Conservation (phyloP, 2,888 invertebrate genomes). For the Mesorhabditis belari region DNA sequence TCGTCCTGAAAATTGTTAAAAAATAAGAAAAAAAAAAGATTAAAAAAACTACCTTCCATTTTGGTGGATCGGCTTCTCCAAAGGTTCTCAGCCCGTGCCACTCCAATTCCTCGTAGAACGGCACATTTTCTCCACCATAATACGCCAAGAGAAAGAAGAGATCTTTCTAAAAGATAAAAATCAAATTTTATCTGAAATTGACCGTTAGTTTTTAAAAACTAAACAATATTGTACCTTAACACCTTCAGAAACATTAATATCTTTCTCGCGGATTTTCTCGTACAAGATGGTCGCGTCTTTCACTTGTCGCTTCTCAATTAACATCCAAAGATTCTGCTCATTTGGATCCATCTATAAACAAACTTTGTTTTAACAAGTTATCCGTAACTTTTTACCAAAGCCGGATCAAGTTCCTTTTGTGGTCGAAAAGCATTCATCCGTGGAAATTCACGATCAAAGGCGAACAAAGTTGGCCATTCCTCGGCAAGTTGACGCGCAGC, state of each 20-base stretch:
- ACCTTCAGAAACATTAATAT: constrained; percentile 23
- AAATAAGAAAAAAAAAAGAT: not conserved
- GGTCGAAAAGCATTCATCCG: constrained; percentile 44
- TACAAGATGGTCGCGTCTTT: constrained; percentile 36
- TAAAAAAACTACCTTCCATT: constrained; percentile 20
- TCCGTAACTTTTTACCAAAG: constrained; percentile 12
- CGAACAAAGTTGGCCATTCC: constrained; percentile 52
- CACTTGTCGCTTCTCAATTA: constrained; percentile 34
- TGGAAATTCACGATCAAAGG: constrained; percentile 50
- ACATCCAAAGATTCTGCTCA: constrained; percentile 26
- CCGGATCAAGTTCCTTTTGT: constrained; percentile 27
- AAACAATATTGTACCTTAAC: constrained; percentile 8
- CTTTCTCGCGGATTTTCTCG: constrained; percentile 35
- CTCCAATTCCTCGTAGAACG: constrained; percentile 34
- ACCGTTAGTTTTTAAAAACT: not conserved
- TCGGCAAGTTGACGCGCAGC: constrained; percentile 46
- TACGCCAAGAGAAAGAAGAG: constrained; percentile 41
- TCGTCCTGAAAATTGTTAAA: constrained; percentile 22
- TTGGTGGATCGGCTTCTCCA: constrained; percentile 8
- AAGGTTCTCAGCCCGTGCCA: constrained; percentile 43
- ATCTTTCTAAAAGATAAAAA: constrained; percentile 22
- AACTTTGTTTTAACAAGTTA: not conserved
- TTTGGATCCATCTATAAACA: constrained; percentile 31
- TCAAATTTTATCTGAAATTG: not conserved
- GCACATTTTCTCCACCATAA: constrained; percentile 39